Evolutionary conservation across 2,113 vertebrate genomes (phyloP), one percentile per base, ranked within the genome.

Genomic region (Podarcis raffonei): DNA sequence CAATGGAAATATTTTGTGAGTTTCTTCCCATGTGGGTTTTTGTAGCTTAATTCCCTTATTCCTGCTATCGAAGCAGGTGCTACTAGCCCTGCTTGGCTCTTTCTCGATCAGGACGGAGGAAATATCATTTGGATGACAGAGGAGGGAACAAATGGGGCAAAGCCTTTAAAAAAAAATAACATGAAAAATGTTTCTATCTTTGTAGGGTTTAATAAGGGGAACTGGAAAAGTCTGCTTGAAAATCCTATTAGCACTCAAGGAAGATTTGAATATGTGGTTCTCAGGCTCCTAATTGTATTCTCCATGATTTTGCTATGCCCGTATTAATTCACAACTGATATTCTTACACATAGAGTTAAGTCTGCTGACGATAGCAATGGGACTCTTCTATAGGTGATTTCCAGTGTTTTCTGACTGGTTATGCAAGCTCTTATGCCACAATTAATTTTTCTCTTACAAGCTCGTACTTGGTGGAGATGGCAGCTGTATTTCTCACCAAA

Each of bases 221-320:
- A 8, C 23, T 9, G 81, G 32, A 62, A 88, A 86, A 93, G 92
- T n/a, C 72, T 11, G 30, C 89, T 12, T 48, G 53, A 27, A 90
- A 89, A 87, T 88, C 68, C 87, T 88, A n/a, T 93, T 81, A 88
- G 81, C 62, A 93, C 94, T 87, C 91, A 94, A 62, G 5, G 42
- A 80, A 57, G 57, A 84, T 89, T 92, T 94, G 59, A 0, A 0
- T 66, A 66, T 48, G 79, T 62, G 79, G 39, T 13, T 96, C 90
- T 86, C 85, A 89, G 48, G 57, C 94, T 85, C 80, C 85, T 84
- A 92, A 93, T 87, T 83, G 72, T 83, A 88, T 53, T 90, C 32
- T 71, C 87, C 86, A 9, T 30, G 42, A 86, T 87, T 90, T 90
- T 0, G 0, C 12, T 91, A 35, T 77, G 62, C 25, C 39, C 78